Conservation (phyloP, 2,797 vertebrate species). For the Paedocypris micromegethes region DNA sequence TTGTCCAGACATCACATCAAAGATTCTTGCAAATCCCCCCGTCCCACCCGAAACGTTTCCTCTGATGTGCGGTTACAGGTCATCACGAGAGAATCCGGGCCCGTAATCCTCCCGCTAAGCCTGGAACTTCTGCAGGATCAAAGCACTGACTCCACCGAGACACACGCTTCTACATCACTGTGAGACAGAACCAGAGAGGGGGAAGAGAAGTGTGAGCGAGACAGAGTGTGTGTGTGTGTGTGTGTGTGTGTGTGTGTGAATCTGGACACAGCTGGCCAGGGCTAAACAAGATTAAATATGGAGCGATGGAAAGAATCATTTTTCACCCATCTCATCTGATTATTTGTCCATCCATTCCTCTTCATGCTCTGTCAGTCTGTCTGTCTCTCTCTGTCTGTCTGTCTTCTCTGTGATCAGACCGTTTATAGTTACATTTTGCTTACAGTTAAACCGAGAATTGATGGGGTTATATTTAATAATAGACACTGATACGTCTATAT, state of each 20-base stretch:
- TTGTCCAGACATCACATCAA: slow-evolving; percentile 55
- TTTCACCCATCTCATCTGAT: slow-evolving; percentile 20
- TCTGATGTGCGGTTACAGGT: slow-evolving; percentile 61
- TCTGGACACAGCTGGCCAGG: slow-evolving; percentile 70
- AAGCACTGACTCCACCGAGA: slow-evolving; percentile 30
- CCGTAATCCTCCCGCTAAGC: slow-evolving; percentile 18
- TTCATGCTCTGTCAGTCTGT: too few species aligned
- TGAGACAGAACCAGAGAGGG: neutral
- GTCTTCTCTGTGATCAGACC: neutral
- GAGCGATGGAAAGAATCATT: slow-evolving; percentile 22
- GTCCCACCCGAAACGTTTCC: slow-evolving; percentile 39
- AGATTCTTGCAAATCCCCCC: slow-evolving; percentile 54
- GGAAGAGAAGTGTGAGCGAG: slow-evolving; percentile 3
- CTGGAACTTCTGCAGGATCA: slow-evolving; percentile 15
- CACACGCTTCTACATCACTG: slow-evolving; percentile 33
- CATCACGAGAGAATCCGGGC: slow-evolving; percentile 44
- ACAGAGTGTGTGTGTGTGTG: slow-evolving; percentile 7
- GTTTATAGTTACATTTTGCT: too few species aligned
- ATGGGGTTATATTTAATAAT: too few species aligned
- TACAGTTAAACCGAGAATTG: too few species aligned
- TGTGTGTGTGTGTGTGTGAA: slow-evolving; percentile 33
- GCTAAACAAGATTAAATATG: slow-evolving; percentile 67
- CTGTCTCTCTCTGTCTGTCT: neutral
- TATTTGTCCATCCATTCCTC: slow-evolving; percentile 7
- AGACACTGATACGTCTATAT: too few species aligned